A percentile compares a stretch with the other conserved stretches of the same genome.
Evolutionary conservation across 2,888 invertebrate species (phyloP).

Genomic region (Chrysina gloriosa): DNA sequence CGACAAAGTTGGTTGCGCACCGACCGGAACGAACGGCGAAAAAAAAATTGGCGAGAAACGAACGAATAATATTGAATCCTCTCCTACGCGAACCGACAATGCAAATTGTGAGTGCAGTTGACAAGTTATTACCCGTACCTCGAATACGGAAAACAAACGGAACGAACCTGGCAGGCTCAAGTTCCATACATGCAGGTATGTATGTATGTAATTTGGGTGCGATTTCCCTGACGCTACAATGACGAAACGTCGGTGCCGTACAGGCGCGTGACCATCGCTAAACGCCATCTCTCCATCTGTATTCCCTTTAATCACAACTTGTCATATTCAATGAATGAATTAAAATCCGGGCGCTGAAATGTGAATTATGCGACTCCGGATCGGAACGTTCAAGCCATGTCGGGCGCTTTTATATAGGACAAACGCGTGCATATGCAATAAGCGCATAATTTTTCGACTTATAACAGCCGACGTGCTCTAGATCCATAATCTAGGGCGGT

Average conservation of each 20-base stretch:
- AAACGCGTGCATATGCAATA: background rate
- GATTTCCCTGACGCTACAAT: conserved; percentile 1
- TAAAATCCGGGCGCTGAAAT: conserved; percentile 37
- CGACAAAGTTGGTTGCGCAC: background rate
- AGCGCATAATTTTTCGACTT: background rate
- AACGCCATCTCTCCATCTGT: conserved; percentile 36
- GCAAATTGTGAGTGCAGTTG: conserved; percentile 52
- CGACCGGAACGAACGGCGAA: background rate
- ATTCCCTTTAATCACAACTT: conserved; percentile 48
- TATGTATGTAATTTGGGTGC: background rate
- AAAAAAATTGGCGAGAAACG: background rate
- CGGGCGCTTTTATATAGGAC: background rate
- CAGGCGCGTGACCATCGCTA: conserved; percentile 6
- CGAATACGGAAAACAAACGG: conserved; percentile 46
- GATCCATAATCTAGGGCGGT: background rate
- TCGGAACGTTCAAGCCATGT: background rate
- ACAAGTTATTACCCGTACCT: conserved; percentile 56
- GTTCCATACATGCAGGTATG: conserved; percentile 9
- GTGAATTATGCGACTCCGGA: conserved; percentile 38
- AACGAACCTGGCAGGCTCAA: conserved; percentile 40
- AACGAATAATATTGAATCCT: conserved; percentile 19
- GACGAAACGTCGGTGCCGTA: background rate
- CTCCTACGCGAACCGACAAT: conserved; percentile 28
- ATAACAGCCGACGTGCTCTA: background rate
- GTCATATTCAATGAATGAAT: conserved; percentile 47